These are phyloP conservation scores for Grapholita molesta DNA, from an alignment of 1,140 invertebrate species.

Conservation along the genomic window DNA sequence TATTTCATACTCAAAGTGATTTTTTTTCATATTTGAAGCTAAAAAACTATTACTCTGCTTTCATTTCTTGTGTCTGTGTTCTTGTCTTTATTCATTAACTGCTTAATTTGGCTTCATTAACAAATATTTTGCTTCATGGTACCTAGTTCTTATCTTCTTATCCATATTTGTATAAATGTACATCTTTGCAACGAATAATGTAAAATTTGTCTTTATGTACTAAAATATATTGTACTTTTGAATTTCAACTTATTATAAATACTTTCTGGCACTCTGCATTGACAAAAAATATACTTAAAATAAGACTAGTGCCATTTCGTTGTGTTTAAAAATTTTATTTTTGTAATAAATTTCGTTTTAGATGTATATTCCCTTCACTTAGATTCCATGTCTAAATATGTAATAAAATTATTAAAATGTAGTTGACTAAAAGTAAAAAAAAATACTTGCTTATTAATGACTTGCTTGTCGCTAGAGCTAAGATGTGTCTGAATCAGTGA, in stretches of 20 bases:
- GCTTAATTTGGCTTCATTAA: neutral
- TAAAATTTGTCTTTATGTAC: neutral
- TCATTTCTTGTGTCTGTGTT: too few species aligned
- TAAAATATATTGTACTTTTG: too few species aligned
- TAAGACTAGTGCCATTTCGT: constrained; percentile 35
- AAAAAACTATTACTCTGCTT: too few species aligned
- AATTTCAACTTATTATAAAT: too few species aligned
- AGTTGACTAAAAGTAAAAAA: neutral
- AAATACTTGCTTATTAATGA: neutral
- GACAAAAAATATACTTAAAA: constrained; percentile 22
- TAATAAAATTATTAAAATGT: neutral
- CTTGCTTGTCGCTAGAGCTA: neutral
- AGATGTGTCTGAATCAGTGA: neutral
- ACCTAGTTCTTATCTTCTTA: neutral
- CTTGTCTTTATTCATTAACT: too few species aligned
- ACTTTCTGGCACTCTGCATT: neutral
- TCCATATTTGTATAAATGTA: neutral
- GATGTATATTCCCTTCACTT: constrained; percentile 24
- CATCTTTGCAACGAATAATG: neutral
- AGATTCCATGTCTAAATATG: neutral
- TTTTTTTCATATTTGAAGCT: too few species aligned
- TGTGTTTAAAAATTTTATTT: constrained; percentile 43
- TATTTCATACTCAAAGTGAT: too few species aligned
- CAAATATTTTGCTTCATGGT: neutral
- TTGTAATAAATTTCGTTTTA: constrained; percentile 29